Conservation (phyloP, 2,888 invertebrate species). For the Candidula unifasciata region DNA sequence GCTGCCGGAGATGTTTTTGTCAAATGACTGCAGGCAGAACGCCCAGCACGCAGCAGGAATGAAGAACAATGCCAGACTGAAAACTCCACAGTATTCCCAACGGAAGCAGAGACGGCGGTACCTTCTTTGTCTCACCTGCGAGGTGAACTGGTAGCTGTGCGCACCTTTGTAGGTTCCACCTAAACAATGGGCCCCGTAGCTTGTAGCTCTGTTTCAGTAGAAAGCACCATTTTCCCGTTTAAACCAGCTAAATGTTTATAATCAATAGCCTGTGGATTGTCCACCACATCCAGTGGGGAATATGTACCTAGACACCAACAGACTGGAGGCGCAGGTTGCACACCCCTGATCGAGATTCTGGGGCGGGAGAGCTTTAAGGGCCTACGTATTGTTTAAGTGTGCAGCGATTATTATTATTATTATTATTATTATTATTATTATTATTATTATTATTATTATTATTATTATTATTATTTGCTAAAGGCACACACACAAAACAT, state of each 20-base stretch:
- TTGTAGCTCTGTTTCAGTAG: background rate
- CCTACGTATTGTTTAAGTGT: too few relatives aligned
- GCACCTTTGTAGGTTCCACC: slow-evolving; percentile 31
- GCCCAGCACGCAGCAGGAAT: slow-evolving; percentile 32
- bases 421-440: too few relatives aligned
- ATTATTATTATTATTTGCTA: too few relatives aligned
- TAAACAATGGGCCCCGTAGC: slow-evolving; percentile 2
- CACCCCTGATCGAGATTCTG: too few relatives aligned
- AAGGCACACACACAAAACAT: too few relatives aligned
- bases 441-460: too few relatives aligned
- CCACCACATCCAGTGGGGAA: too few relatives aligned
- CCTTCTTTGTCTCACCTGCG: slow-evolving; percentile 47
- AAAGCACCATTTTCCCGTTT: background rate
- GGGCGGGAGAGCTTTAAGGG: too few relatives aligned
- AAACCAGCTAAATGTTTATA: slow-evolving; percentile 13
- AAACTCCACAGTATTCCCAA: slow-evolving; percentile 39
- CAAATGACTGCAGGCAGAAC: slow-evolving; percentile 16
- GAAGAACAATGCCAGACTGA: slow-evolving; percentile 26
- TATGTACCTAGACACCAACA: too few relatives aligned
- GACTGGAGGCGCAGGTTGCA: too few relatives aligned
- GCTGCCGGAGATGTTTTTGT: slow-evolving; percentile 43
- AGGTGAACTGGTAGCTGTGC: slow-evolving; percentile 34
- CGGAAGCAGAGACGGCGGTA: slow-evolving; percentile 33
- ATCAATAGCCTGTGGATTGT: background rate
- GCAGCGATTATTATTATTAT: too few relatives aligned